phyloP scores from a whole-genome alignment of 2,888 invertebrate species.

The Leistus spinibarbis region DNA sequence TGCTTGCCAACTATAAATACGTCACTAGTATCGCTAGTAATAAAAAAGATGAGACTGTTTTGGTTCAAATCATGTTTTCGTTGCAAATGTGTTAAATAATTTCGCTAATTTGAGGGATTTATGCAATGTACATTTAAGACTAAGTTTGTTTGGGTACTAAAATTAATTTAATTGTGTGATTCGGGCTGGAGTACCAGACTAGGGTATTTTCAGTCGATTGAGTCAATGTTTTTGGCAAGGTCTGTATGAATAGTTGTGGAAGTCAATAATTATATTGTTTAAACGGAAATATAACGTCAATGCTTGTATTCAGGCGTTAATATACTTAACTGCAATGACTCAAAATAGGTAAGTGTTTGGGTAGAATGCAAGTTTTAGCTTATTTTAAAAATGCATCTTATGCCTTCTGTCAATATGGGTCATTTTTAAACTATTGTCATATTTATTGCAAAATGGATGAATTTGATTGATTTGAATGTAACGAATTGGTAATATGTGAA shows the following conservation, averaged over 20 bases:
- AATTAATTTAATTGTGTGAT: background rate
- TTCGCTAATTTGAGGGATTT: background rate
- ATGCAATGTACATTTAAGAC: background rate
- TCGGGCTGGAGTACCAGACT: background rate
- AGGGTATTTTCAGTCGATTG: background rate
- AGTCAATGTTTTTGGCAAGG: slow-evolving; percentile 3
- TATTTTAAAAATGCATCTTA: background rate
- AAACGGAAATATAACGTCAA: background rate
- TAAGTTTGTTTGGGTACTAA: background rate
- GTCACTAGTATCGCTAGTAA: too few species aligned
- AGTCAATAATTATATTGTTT: background rate
- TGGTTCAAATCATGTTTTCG: background rate
- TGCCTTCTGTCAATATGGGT: slow-evolving; percentile 1
- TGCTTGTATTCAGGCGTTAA: background rate
- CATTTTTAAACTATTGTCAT: background rate
- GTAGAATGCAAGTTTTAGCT: background rate
- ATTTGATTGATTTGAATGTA: background rate
- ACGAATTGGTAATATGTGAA: background rate
- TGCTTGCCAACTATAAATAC: background rate
- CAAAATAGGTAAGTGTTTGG: slow-evolving; percentile 26
- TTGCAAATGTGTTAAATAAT: background rate
- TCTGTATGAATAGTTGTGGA: slow-evolving; percentile 1
- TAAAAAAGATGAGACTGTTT: background rate
- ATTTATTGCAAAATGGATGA: background rate
- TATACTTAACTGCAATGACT: slow-evolving; percentile 25